Evolutionary conservation across 2,888 invertebrate species (phyloP), one percentile per base, ranked within the genome.

Genomic region (Drosophila peninsularis): DNA sequence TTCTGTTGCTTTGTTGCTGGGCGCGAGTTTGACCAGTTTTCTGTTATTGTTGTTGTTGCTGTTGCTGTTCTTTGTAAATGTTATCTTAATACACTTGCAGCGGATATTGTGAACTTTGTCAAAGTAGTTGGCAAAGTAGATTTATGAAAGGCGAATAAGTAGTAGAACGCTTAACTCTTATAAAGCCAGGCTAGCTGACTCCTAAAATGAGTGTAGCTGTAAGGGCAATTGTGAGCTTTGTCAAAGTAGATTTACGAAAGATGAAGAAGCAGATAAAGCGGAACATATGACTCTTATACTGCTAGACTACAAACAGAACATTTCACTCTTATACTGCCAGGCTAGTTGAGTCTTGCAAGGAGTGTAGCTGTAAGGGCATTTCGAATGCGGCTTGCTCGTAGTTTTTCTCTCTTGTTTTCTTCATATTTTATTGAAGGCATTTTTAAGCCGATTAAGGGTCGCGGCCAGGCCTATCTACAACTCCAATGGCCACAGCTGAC

Each of bases 11-110:
- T 71, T 72, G 65, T 75, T 76, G 79, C 58, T 79, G 65, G 67
- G 72, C 82, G 79, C 75, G 82, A 68, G 76, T 80, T 83, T 80
- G 84, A 83, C 84, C 80, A 83, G 80, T 81, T 81, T 63, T 56
- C 56, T 65, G 14, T 32, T 57, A 27, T 58, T 62, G 27, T 50
- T 49, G 42, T 50, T 60, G 61, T 41, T 27, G 44, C n/a, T 58
- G 27, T 37, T 21, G 50, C 19, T 17, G 27, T 56, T 21, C 45
- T 56, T 72, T 73, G 61, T 62, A 54, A 57, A 57, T 58, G 61
- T 57, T 65, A 71, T 56, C 53, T 49, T 24, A n/a, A 62, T 62
- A 68, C 50, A n/a, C 50, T 67, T 45, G 36, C 36, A 37, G 3
- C n/a, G 30, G 37, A 24, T 39, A 69, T 24, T 45, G 13, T 52